phyloP scores from a whole-genome alignment of 2,113 vertebrate genomes.

The Sinocyclocheilus rhinocerous region DNA sequence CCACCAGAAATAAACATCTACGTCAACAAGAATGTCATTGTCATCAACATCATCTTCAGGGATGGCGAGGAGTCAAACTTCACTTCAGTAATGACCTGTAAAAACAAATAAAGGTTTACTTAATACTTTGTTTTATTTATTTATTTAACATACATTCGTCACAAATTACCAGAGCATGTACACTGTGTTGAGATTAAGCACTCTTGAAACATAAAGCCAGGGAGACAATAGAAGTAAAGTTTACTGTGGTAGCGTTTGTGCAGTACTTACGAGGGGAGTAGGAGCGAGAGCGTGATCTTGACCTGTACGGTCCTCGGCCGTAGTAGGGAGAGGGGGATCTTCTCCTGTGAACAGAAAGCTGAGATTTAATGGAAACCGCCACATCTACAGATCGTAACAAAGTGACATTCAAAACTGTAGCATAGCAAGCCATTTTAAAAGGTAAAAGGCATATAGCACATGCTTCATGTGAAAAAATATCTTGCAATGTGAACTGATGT shows the following conservation, averaged over 20 bases:
- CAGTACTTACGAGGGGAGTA: conserved; percentile 92
- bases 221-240: too few relatives aligned
- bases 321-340: conserved; percentile 94
- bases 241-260: neutral
- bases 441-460: neutral
- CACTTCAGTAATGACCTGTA: conserved; percentile 75
- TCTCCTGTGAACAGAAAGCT: conserved; percentile 74
- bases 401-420: conserved; percentile 1
- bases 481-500: neutral
- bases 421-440: neutral
- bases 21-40: neutral
- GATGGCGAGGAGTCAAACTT: neutral
- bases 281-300: conserved; percentile 90
- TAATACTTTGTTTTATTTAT: neutral
- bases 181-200: neutral
- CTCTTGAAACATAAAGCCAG: neutral
- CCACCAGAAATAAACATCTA: conserved; percentile 25
- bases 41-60: neutral
- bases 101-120: neutral
- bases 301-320: conserved; percentile 89
- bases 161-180: neutral
- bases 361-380: neutral
- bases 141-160: neutral
- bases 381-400: neutral
- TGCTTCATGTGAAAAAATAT: neutral